These are phyloP conservation scores for Idaea biselata DNA, from an alignment of 2,888 invertebrate genomes.

Conservation along the genomic window DNA sequence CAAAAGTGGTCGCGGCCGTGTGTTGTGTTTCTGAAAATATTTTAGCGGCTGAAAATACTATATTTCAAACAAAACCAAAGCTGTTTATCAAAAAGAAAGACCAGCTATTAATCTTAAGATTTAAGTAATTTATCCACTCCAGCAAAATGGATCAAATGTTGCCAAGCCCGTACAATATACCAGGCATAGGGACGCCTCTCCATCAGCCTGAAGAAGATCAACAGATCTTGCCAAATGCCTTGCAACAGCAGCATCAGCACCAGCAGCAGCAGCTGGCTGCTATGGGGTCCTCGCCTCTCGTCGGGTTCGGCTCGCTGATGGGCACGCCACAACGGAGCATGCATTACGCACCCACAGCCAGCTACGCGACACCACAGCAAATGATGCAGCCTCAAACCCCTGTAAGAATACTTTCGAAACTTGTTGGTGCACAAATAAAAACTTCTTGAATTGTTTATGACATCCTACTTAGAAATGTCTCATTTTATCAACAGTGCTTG, in stretches of 20 bases:
- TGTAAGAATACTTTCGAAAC: conserved; percentile 63
- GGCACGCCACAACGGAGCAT: conserved; percentile 86
- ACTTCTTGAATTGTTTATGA: too few species aligned
- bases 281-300: conserved; percentile 81
- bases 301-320: conserved; percentile 83
- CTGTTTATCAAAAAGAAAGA: conserved; percentile 15
- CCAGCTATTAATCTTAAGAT: conserved; percentile 4
- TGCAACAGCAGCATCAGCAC: conserved; percentile 89
- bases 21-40: neutral
- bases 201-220: conserved; percentile 96
- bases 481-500: too few species aligned
- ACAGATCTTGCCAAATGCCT: conserved; percentile 91
- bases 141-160: conserved; percentile 93
- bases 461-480: too few species aligned
- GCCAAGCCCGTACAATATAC: conserved; percentile 93
- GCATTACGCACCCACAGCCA: conserved; percentile 88
- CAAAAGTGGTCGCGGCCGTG: neutral
- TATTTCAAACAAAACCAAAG: neutral
- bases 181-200: conserved; percentile 93
- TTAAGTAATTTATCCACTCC: conserved; percentile 1
- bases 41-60: neutral
- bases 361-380: conserved; percentile 89
- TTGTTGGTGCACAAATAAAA: neutral
- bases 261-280: conserved; percentile 85
- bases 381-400: conserved; percentile 95